These are phyloP conservation scores for Drosophila nr. perissopoda DNA, from an alignment of 2,888 invertebrate genomes.

Conservation along the genomic window DNA sequence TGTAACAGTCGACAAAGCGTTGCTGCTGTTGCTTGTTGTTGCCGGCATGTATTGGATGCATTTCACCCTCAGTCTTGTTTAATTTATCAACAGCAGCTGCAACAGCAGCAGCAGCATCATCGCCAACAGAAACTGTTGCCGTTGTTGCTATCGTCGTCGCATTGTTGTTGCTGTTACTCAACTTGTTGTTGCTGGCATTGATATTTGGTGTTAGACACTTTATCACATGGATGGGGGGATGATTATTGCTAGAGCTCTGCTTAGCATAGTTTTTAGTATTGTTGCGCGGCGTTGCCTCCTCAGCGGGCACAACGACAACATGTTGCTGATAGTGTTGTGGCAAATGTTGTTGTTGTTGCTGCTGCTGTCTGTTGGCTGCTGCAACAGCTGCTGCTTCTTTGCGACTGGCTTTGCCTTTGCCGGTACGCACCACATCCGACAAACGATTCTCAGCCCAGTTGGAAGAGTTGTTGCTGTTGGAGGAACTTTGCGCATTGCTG, in stretches of 20 bases:
- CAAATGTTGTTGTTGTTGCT: slow-evolving; percentile 58
- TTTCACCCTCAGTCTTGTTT: slow-evolving; percentile 87
- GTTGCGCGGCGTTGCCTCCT: slow-evolving; percentile 82
- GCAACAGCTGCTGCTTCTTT: slow-evolving; percentile 73
- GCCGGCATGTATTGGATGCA: slow-evolving; percentile 71
- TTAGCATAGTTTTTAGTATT: slow-evolving; percentile 80
- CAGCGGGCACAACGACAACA: slow-evolving; percentile 76
- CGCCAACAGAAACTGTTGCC: slow-evolving; percentile 46
- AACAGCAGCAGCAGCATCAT: slow-evolving; percentile 41
- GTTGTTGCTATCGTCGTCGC: slow-evolving; percentile 39
- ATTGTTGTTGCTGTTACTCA: slow-evolving; percentile 59
- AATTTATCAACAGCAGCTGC: slow-evolving; percentile 88
- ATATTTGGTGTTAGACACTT: slow-evolving; percentile 85
- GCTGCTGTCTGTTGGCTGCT: slow-evolving; percentile 66
- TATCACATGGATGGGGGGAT: slow-evolving; percentile 84
- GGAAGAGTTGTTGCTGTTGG: slow-evolving; percentile 29
- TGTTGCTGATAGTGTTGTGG: slow-evolving; percentile 36
- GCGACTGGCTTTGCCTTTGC: slow-evolving; percentile 77
- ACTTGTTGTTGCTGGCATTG: slow-evolving; percentile 77
- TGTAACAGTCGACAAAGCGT: slow-evolving; percentile 54
- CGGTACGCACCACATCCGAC: slow-evolving; percentile 90
- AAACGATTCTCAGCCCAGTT: slow-evolving; percentile 88
- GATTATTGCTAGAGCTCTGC: slow-evolving; percentile 81
- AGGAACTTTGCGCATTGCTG: slow-evolving; percentile 73
- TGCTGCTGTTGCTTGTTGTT: slow-evolving; percentile 29